These are phyloP conservation scores for crab-eating macaque (Macaca fascicularis) DNA, from an alignment of 2,113 vertebrate genomes.

Conservation along the genomic window T2T-MFA8v1.1 NC_088393.1:55146001-55146500, in stretches of 20 bases:
- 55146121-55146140: background rate
- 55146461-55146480: no score
- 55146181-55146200: background rate
- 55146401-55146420: no score
- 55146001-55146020: conserved; percentile 1
- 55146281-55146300: background rate
- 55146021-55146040: background rate
- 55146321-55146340: background rate
- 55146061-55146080: background rate
- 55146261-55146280: background rate
- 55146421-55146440: no score
- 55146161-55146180: background rate
- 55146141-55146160: background rate
- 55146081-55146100: background rate
- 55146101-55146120: background rate
- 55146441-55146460: no score
- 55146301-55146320: background rate
- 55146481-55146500: no score
- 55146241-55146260: background rate
- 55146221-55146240: background rate
- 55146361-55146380: no score
- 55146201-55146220: background rate
- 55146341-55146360: background rate
- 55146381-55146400: no score
- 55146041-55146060: background rate